Evolutionary conservation across 2,113 vertebrate species (phyloP).

Genomic region (Chlorodrepanis virens): DNA sequence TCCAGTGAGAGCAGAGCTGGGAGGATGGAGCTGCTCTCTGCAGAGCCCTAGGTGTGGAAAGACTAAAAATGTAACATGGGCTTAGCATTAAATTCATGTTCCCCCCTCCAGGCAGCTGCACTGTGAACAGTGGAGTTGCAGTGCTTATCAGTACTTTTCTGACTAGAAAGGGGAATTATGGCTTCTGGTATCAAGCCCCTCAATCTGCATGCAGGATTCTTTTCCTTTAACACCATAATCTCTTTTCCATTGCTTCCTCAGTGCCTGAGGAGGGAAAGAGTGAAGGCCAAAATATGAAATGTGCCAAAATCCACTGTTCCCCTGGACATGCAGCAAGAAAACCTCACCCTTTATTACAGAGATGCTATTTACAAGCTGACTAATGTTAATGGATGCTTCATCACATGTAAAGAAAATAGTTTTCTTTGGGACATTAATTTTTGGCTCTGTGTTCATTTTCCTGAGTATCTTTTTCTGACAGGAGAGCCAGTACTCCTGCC

Average conservation of each 20-base stretch:
- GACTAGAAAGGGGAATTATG: not conserved
- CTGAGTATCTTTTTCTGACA: not conserved
- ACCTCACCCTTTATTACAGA: not conserved
- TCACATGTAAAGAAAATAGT: not conserved
- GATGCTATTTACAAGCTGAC: not conserved
- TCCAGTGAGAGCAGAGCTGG: not conserved
- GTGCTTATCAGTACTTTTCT: not conserved
- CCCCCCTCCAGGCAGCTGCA: not conserved
- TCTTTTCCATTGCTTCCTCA: not conserved
- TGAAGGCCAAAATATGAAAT: not conserved
- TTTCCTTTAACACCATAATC: not conserved
- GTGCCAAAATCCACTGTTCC: not conserved
- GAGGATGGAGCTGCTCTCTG: not conserved
- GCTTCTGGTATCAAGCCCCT: not conserved
- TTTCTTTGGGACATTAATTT: not conserved
- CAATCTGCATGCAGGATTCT: not conserved
- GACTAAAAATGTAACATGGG: not conserved
- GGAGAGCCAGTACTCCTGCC: not conserved
- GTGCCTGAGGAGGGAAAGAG: not conserved
- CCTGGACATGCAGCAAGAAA: not conserved
- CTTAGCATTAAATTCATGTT: not conserved
- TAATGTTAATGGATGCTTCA: not conserved
- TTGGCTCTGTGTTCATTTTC: not conserved
- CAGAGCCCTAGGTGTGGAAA: not conserved
- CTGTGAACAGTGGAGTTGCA: not conserved